phyloP scores from a whole-genome alignment of 2,888 invertebrate species.

The Parnassius smintheus region DNA sequence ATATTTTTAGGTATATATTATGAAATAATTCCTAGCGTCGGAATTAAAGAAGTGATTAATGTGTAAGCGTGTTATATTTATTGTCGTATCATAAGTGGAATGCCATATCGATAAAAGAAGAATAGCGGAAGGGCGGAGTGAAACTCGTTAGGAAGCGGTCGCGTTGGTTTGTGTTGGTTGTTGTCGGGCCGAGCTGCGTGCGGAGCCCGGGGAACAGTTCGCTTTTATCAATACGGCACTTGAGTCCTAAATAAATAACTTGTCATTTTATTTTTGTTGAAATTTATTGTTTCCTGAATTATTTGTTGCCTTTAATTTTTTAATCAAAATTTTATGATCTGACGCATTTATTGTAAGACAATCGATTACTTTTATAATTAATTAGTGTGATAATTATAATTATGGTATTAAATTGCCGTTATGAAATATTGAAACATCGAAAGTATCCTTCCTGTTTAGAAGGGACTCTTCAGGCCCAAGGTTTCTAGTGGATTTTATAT shows the following conservation, averaged over 20 bases:
- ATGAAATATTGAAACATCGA: conserved; percentile 79
- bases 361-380: conserved; percentile 80
- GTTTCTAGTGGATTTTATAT: conserved; percentile 81
- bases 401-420: conserved; percentile 80
- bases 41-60: conserved; percentile 81
- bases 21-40: conserved; percentile 81
- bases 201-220: conserved; percentile 57
- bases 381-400: conserved; percentile 80
- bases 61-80: conserved; percentile 82
- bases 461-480: conserved; percentile 79
- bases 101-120: conserved; percentile 82
- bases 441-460: conserved; percentile 82
- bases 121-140: conserved; percentile 75
- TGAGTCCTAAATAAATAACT: conserved; percentile 76
- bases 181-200: conserved; percentile 46
- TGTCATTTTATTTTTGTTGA: conserved; percentile 74
- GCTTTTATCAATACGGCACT: conserved; percentile 81
- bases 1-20: conserved; percentile 82
- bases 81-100: conserved; percentile 80
- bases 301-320: conserved; percentile 80
- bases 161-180: conserved; percentile 67
- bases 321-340: conserved; percentile 80
- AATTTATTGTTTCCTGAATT: conserved; percentile 78
- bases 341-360: conserved; percentile 82
- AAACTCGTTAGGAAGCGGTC: conserved; percentile 74